Conservation (phyloP, 2,888 invertebrate species). For the Meganola albula region DNA sequence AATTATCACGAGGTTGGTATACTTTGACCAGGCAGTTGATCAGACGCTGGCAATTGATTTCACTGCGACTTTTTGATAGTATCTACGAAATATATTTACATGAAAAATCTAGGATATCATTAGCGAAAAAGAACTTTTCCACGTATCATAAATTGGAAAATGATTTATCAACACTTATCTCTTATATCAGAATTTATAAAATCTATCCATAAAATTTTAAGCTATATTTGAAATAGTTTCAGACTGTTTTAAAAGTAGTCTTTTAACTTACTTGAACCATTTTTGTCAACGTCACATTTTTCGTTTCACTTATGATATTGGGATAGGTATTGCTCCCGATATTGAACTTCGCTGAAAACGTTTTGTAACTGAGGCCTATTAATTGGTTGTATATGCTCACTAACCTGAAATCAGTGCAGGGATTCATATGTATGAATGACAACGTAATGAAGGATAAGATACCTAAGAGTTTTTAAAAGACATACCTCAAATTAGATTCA, state of each 20-base stretch:
- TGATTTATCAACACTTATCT: too few relatives aligned
- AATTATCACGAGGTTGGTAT: conserved; percentile 77
- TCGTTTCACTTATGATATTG: conserved; percentile 81
- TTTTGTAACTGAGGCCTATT: conserved; percentile 77
- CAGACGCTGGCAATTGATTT: conserved; percentile 83
- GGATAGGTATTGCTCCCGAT: conserved; percentile 88
- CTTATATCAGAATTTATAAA: too few relatives aligned
- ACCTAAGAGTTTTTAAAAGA: neutral
- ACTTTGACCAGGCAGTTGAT: conserved; percentile 83
- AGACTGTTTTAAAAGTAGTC: too few relatives aligned
- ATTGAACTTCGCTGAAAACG: conserved; percentile 74
- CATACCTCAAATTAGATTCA: conserved; percentile 76
- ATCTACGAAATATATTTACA: conserved; percentile 53
- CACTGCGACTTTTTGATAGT: conserved; percentile 81
- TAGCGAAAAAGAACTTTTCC: too few relatives aligned
- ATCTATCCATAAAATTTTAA: too few relatives aligned
- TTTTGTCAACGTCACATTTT: conserved; percentile 84
- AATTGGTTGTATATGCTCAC: conserved; percentile 80
- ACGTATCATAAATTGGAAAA: too few relatives aligned
- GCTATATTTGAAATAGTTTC: too few relatives aligned
- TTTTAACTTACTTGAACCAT: conserved; percentile 83
- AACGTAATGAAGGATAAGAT: neutral
- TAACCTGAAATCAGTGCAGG: conserved; percentile 69
- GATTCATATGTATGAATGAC: neutral
- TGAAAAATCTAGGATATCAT: too few relatives aligned